Conservation (phyloP, 2,888 invertebrate species). For the Anarsia innoxiella region DNA sequence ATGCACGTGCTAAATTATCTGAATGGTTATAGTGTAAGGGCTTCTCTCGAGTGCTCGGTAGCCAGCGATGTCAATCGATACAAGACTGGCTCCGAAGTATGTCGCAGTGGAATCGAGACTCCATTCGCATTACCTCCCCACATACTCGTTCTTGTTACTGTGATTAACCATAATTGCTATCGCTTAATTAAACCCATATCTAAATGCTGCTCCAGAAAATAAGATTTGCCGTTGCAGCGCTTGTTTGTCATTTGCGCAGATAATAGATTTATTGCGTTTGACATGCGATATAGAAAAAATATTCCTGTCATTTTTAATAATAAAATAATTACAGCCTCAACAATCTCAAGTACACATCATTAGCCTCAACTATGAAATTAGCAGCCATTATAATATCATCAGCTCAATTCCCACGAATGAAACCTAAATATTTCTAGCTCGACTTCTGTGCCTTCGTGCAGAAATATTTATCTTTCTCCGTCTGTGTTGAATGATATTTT, state of each 20-base stretch:
- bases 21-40: constrained; percentile 8
- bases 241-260: constrained; percentile 4
- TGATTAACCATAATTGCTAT: constrained; percentile 17
- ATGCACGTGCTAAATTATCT: constrained; percentile 14
- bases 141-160: constrained; percentile 14
- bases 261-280: constrained; percentile 7
- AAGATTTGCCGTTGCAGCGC: constrained; percentile 3
- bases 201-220: constrained; percentile 8
- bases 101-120: constrained; percentile 28
- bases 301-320: constrained; percentile 13
- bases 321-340: constrained; percentile 17
- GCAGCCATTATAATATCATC: constrained; percentile 27
- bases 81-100: constrained; percentile 33
- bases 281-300: constrained; percentile 7
- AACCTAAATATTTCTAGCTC: constrained; percentile 7
- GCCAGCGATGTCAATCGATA: constrained; percentile 43
- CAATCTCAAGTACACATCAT: constrained; percentile 14
- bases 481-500: not conserved
- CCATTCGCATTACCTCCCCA: constrained; percentile 1
- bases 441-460: not conserved
- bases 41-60: constrained; percentile 33
- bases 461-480: constrained; percentile 3
- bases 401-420: constrained; percentile 14
- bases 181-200: constrained; percentile 13
- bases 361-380: constrained; percentile 20